Percentiles rank a stretch among this genome's conserved stretches.
phyloP scores from a whole-genome alignment of 2,888 invertebrate species.

The Ariolimax columbianus region DNA sequence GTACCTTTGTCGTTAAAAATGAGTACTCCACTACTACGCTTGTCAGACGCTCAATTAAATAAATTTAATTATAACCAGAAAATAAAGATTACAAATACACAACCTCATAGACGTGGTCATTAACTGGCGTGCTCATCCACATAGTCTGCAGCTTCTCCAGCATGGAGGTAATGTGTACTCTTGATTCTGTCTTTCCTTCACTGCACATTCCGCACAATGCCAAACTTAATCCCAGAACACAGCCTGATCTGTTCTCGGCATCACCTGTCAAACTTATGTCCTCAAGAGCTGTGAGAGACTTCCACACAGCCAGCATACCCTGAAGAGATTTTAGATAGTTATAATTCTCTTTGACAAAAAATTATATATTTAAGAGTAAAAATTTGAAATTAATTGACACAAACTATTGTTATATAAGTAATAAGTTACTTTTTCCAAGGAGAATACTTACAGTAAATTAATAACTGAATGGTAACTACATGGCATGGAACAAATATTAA shows the following conservation, averaged over 20 bases:
- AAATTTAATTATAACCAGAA: neutral
- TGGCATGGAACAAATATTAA: too few relatives aligned
- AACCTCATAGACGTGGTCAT: slow-evolving; percentile 54
- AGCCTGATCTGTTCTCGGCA: slow-evolving; percentile 63
- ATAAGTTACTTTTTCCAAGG: too few relatives aligned
- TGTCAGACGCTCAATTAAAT: too few relatives aligned
- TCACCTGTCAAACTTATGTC: slow-evolving; percentile 58
- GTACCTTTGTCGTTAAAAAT: too few relatives aligned
- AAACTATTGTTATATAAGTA: too few relatives aligned
- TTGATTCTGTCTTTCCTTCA: slow-evolving; percentile 70
- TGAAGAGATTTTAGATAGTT: slow-evolving; percentile 33
- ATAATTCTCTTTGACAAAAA: neutral
- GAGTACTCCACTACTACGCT: too few relatives aligned
- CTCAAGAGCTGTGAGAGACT: slow-evolving; percentile 65
- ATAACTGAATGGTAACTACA: too few relatives aligned
- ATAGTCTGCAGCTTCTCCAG: slow-evolving; percentile 61
- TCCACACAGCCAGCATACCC: slow-evolving; percentile 66
- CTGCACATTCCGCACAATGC: slow-evolving; percentile 67
- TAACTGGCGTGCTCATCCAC: slow-evolving; percentile 53
- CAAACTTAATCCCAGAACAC: slow-evolving; percentile 68
- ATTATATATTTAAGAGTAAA: too few relatives aligned
- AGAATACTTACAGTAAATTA: too few relatives aligned
- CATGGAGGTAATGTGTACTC: slow-evolving; percentile 65
- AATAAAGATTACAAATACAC: neutral
- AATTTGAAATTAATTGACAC: too few relatives aligned